Base-by-base conservation (phyloP, 1,140 invertebrate species). In the Ostrea denselamellosa region DNA sequence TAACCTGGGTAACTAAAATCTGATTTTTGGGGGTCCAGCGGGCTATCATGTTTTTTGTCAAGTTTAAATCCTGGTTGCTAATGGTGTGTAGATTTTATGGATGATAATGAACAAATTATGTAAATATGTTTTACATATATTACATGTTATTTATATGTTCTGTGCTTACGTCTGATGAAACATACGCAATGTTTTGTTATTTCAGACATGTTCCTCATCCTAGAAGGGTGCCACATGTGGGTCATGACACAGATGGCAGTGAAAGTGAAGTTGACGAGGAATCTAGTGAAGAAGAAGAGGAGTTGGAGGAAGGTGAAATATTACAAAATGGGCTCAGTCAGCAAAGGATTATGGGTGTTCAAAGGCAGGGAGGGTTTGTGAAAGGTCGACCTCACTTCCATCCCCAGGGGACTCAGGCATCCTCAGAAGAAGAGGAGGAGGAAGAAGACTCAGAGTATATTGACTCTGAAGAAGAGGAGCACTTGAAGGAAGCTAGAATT, bases 381-480 rank as follows among this genome's bases (percentile, higher is more conserved):
- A 85, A 86, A 44, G 56, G 77, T 65, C 89, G 84, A 25, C 81
- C 28, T 10, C 81, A 51, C 22, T 52, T 71, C 25, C 85, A 90
- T 51, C 88, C 22, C 65, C 86, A 87, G 65, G 17, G 65, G 87
- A 68, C 82, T 54, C 85, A 83, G 8, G 89, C 81, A 8, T 56
- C 84, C 19, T 89, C 89, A 0, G 90, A 90, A 92, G 92, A 94
- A 52, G 92, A 92, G 71, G 91, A 93, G 83, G 68, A 77, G 68
- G 92, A 93, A 28, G 90, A 90, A 54, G 93, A 93, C n/a, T 93
- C 92, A 9, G 92, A 92, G 28, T 90, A 90, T 71, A 71, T 90
- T 8, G 91, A 92, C 87, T 92, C 93, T 7, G 93, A 93, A 34
- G 92, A 93, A 53, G 93, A 94, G 83, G 92, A 92, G 85, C 83